A percentile compares a stretch with the other conserved stretches of the same genome.
Evolutionary conservation across 2,113 vertebrate species (phyloP).

Genomic region (Gnathonemus longibarbis): DNA sequence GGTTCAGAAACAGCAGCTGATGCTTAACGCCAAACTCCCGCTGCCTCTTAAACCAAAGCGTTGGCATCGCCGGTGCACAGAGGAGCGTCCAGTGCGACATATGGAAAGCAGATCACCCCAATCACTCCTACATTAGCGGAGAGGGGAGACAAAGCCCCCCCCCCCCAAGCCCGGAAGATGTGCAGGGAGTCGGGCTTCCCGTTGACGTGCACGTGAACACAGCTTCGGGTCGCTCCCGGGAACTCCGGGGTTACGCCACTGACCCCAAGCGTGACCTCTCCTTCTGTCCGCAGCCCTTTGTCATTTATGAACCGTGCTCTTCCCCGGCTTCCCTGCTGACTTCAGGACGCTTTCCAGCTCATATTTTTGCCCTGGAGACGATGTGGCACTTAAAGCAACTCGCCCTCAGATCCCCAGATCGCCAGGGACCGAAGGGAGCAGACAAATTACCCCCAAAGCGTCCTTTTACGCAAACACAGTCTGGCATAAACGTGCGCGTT

Average conservation of each 20-base stretch:
- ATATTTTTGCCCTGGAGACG: neutral
- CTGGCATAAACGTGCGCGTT: neutral
- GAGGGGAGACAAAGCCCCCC: neutral
- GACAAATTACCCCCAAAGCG: neutral
- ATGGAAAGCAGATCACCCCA: neutral
- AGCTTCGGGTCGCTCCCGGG: neutral
- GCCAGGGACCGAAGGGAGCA: neutral
- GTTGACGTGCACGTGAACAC: neutral
- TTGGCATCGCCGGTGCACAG: neutral
- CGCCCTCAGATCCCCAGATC: neutral
- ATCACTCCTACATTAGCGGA: neutral
- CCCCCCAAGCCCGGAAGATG: neutral
- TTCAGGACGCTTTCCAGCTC: neutral
- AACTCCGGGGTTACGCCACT: neutral
- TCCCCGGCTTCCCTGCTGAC: neutral
- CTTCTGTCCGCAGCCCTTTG: neutral
- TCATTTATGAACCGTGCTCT: neutral
- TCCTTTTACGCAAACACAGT: neutral
- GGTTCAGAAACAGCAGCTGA: neutral
- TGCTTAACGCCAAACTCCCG: neutral
- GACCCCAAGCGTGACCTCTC: neutral
- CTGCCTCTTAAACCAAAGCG: neutral
- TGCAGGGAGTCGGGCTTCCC: neutral
- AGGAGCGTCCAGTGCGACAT: neutral
- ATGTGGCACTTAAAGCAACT: neutral